These are phyloP conservation scores for Oncorhynchus kisutch DNA, from an alignment of 2,113 vertebrate species.

Conservation along the genomic window DNA sequence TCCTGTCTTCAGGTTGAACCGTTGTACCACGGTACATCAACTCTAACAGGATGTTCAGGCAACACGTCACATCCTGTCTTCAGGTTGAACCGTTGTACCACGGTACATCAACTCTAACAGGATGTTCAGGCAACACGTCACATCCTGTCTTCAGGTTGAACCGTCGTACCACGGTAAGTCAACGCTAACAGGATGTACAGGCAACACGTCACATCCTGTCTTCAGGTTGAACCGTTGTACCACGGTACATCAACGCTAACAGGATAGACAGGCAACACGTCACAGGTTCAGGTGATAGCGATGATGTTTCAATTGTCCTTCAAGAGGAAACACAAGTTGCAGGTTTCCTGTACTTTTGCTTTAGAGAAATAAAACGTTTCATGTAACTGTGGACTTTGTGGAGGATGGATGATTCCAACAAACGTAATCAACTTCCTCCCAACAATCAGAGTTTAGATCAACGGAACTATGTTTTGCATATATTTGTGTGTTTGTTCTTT, in stretches of 20 bases:
- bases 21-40: neutral
- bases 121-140: too few relatives aligned
- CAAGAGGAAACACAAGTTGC: neutral
- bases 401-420: too few relatives aligned
- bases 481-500: neutral
- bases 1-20: neutral
- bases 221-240: neutral
- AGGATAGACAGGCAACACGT: neutral
- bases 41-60: neutral
- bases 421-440: neutral
- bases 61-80: neutral
- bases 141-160: too few relatives aligned
- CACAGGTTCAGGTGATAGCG: neutral
- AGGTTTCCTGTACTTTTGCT: too few relatives aligned
- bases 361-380: too few relatives aligned
- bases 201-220: too few relatives aligned
- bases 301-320: too few relatives aligned
- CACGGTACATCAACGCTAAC: neutral
- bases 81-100: too few relatives aligned
- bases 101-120: too few relatives aligned
- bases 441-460: neutral
- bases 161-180: too few relatives aligned
- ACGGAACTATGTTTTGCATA: neutral
- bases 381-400: too few relatives aligned
- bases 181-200: too few relatives aligned